Conservation (phyloP, 1,140 invertebrate species). For the Pseudomyrmex cubaensis region DNA sequence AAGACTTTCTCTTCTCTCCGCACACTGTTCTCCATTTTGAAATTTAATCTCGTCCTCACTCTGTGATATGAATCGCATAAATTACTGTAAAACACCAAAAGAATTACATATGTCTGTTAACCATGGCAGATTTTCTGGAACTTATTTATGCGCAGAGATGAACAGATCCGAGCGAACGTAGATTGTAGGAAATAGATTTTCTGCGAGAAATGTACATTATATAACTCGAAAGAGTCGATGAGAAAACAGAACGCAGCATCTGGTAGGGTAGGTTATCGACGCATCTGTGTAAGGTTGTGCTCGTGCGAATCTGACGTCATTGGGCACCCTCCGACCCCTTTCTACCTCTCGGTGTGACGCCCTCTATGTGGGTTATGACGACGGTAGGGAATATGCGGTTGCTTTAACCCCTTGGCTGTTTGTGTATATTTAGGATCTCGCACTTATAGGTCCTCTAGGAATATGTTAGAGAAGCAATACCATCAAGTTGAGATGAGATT, state of each 20-base stretch:
- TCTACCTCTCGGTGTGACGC: constrained; percentile 78
- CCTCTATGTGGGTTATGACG: constrained; percentile 83
- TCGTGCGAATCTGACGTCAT: constrained; percentile 79
- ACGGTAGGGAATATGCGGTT: constrained; percentile 77
- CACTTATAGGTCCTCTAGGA: constrained; percentile 64
- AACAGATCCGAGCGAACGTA: constrained; percentile 25
- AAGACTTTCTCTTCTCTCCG: background rate
- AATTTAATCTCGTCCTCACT: constrained; percentile 23
- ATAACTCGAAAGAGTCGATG: background rate
- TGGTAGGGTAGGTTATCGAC: constrained; percentile 67
- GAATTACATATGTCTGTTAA: too few relatives aligned
- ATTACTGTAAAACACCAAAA: background rate
- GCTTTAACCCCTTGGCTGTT: constrained; percentile 75
- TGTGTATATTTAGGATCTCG: constrained; percentile 61
- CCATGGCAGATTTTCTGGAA: constrained; percentile 11
- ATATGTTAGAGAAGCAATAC: constrained; percentile 14
- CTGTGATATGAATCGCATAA: constrained; percentile 7
- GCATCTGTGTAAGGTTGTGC: constrained; percentile 73
- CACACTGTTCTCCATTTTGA: background rate
- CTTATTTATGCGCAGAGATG: background rate
- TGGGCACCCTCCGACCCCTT: constrained; percentile 61
- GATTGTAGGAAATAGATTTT: background rate
- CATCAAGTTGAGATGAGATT: background rate
- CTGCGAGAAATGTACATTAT: constrained; percentile 5
- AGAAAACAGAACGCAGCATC: constrained; percentile 70